Base-by-base conservation (phyloP, 2,113 vertebrate species). In the Accipiter virgatus region DNA sequence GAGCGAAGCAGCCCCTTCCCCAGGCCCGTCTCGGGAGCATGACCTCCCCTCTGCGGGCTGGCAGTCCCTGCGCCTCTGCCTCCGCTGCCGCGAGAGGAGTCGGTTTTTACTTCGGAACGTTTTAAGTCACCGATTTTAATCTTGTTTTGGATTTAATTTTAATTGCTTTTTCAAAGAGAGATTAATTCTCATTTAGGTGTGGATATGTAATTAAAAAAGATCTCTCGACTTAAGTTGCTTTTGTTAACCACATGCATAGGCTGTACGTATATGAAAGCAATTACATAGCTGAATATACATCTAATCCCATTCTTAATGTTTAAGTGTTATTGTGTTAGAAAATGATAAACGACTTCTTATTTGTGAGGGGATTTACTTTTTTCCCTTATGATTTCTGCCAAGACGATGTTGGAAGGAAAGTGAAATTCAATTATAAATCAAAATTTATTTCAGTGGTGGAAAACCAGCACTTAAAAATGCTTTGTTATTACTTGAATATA, bases 341-440 rank as follows among this genome's bases (percentile, higher is more conserved):
- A 23, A 19, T 92, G 95, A 93, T 93, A 82, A 96, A 97, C 0
- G 48, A 23, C 78, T 94, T 66, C 90, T 77, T 91, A 34, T 75
- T 96, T 92, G 70, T n/a, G 85, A 92, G 48, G 45, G 68, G 71
- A 83, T 96, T 94, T 93, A 29, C 71, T 81, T 63, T 88, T 93
- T 90, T 42, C 68, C 84, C 90, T 62, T 67, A 62, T 74, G 85
- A 88, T 90, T 95, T 66, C 87, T 93, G 81, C 90, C 90, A 86
- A 55, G 72, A 16, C 1, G 2, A 36, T 23, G 19, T 38, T 70
- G 74, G 63, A 90, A 90, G 81, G 55, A 63, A 84, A 58, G 77
- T 11, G 21, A 77, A 90, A 86, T 94, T 88, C 45, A 81, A 1
- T 95, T 90, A 34, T 16, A 58, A 65, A 73, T 83, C 1, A 0